These are phyloP conservation scores for Nephrotoma guestfalica DNA, from an alignment of 2,888 invertebrate genomes.

Conservation along the genomic window DNA sequence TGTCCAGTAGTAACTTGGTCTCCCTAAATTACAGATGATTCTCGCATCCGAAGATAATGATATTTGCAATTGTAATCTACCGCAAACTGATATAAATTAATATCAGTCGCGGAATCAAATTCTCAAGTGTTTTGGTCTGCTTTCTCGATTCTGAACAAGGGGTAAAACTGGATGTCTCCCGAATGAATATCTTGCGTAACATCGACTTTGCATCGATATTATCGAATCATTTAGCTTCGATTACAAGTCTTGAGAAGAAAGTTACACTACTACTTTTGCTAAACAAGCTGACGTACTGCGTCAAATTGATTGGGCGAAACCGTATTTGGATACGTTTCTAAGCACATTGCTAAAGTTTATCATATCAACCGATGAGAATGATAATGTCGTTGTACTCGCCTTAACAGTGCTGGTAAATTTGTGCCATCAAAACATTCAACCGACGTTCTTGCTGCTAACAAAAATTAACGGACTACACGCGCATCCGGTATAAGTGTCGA, in stretches of 20 bases:
- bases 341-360: background rate
- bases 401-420: conserved; percentile 62
- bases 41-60: background rate
- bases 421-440: conserved; percentile 63
- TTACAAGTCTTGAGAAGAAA: conserved; percentile 18
- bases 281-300: conserved; percentile 62
- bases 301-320: conserved; percentile 67
- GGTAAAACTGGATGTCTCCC: background rate
- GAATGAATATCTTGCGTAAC: background rate
- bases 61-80: background rate
- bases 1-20: background rate
- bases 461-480: conserved; percentile 32
- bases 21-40: background rate
- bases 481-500: too few species aligned
- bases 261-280: conserved; percentile 21
- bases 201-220: background rate
- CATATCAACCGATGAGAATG: conserved; percentile 22
- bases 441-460: conserved; percentile 50
- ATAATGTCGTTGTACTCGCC: conserved; percentile 35
- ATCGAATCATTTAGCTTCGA: background rate
- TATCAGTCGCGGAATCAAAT: background rate
- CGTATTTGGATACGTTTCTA: conserved; percentile 35
- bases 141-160: background rate
- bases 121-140: background rate
- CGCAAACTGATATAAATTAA: background rate